These are phyloP conservation scores for Chrysochloris asiatica DNA, from an alignment of 2,113 vertebrate species.

Conservation along the genomic window DNA sequence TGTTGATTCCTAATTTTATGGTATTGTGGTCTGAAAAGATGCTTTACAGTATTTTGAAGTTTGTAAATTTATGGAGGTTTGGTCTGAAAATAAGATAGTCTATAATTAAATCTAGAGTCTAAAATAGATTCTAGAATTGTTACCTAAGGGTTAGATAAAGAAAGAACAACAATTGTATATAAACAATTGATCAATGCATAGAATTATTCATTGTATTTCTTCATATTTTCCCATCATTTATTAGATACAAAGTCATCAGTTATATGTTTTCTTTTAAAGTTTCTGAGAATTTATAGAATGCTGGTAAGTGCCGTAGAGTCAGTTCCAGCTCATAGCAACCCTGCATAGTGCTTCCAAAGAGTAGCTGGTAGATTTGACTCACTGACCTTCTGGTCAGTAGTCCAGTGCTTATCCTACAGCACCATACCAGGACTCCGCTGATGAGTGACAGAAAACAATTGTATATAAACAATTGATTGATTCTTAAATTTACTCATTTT, in stretches of 20 bases:
- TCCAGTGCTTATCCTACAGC: too few species aligned
- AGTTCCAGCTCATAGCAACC: too few species aligned
- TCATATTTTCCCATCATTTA: neutral
- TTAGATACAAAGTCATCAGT: neutral
- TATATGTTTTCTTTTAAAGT: constrained; percentile 30
- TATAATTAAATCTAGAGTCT: neutral
- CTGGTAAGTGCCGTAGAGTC: too few species aligned
- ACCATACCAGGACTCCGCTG: too few species aligned
- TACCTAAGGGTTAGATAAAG: neutral
- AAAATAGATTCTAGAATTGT: neutral
- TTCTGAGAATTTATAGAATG: neutral
- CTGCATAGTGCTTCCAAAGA: too few species aligned
- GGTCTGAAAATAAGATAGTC: neutral
- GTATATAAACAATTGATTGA: neutral
- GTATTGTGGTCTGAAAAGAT: too few species aligned
- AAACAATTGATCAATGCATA: neutral
- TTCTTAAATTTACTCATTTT: constrained; percentile 15
- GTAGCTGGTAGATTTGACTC: too few species aligned
- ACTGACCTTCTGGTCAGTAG: too few species aligned
- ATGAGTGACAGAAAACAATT: neutral
- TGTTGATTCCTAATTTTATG: too few species aligned
- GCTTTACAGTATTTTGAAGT: too few species aligned
- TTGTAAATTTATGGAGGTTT: too few species aligned
- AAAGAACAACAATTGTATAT: neutral
- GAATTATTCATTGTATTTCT: constrained; percentile 44